Percentiles rank a stretch among this genome's conserved stretches.
phyloP scores from a whole-genome alignment of 2,113 vertebrate species.

The Podocnemis expansa region DNA sequence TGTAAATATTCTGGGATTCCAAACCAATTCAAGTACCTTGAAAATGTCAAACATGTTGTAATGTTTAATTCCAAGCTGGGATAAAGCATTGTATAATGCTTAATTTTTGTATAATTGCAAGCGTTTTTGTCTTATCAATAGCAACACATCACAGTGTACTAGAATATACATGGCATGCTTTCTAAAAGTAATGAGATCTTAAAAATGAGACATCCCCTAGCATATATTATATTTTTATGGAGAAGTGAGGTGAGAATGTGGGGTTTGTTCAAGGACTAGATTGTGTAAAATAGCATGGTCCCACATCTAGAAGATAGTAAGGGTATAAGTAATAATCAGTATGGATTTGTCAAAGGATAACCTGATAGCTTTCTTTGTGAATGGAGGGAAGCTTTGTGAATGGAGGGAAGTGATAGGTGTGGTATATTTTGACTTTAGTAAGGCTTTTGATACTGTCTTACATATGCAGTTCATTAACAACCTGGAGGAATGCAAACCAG shows the following conservation, averaged over 20 bases:
- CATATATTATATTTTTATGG: neutral
- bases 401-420: too few species aligned
- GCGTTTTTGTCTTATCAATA: neutral
- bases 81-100: neutral
- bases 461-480: too few species aligned
- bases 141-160: neutral
- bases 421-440: too few species aligned
- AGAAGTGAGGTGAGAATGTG: neutral
- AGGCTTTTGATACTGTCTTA: too few species aligned
- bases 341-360: neutral
- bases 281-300: neutral
- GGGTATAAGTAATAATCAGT: too few species aligned
- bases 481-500: too few species aligned
- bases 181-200: neutral
- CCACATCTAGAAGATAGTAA: neutral
- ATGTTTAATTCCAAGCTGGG: neutral
- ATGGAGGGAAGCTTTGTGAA: too few species aligned
- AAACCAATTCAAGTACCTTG: neutral
- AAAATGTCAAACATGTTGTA: neutral
- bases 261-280: neutral
- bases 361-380: too few species aligned
- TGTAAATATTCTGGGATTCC: neutral
- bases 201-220: neutral
- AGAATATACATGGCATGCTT: neutral
- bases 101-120: neutral